phyloP scores from a whole-genome alignment of 2,113 vertebrate genomes.

The Eurystomus gularis region DNA sequence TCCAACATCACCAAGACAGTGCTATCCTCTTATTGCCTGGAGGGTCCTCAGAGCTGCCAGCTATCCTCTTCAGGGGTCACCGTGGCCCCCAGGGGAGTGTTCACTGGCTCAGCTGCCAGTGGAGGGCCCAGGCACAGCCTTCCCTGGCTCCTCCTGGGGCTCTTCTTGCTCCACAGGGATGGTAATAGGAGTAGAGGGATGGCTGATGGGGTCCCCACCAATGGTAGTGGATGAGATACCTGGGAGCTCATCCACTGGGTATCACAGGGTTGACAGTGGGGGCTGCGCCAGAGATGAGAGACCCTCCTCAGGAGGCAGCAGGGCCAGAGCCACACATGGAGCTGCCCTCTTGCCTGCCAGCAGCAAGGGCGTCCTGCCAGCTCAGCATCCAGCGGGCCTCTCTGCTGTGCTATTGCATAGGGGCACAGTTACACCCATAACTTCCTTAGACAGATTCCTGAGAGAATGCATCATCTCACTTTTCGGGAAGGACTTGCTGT shows the following conservation, averaged over 20 bases:
- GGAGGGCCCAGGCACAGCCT: background rate
- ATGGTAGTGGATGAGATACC: rapidly evolving
- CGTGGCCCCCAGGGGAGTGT: background rate
- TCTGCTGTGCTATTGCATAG: background rate
- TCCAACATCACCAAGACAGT: background rate
- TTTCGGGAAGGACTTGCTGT: background rate
- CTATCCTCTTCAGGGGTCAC: background rate
- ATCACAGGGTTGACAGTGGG: background rate
- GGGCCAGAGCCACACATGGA: no score
- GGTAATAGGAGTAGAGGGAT: rapidly evolving
- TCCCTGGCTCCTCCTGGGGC: background rate
- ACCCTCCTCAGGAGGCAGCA: background rate
- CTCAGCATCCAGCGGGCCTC: background rate
- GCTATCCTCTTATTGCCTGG: background rate
- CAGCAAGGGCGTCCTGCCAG: background rate
- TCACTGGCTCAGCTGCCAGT: background rate
- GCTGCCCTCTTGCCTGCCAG: no score
- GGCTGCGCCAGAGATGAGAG: rapidly evolving
- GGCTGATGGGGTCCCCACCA: background rate
- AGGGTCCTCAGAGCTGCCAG: background rate
- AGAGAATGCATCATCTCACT: background rate
- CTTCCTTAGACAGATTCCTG: constrained; percentile 55
- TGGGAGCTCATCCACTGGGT: rapidly evolving
- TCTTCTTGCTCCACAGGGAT: background rate
- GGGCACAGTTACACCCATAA: constrained; percentile 14